Base-by-base conservation (phyloP, 2,797 vertebrate genomes). In the Monodelphis domestica region DNA sequence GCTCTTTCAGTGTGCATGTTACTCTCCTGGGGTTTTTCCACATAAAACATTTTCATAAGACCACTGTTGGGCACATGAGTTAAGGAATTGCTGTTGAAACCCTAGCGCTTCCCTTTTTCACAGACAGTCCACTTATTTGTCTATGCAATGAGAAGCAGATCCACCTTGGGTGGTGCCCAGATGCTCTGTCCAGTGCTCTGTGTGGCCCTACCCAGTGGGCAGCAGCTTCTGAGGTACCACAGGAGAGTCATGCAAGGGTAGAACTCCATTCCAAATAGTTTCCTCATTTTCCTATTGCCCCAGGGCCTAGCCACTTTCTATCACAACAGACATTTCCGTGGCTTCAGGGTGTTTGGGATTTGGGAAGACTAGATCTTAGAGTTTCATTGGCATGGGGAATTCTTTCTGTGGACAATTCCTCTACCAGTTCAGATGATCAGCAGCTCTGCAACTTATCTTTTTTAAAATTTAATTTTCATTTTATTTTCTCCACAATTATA, bases 161-260 rank as follows among this genome's bases (percentile, higher is more conserved):
- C 96, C 97, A 89, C 92, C 97, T 97, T 98, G 97, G 97, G 98
- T 98, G 98, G 98, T 97, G 97, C 54, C 89, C 95, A 97, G 97
- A 97, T 84, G 70, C 38, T 45, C 70, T 84, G 70, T 84, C 70
- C 70, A 50, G 70, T 26, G n/a, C 17, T 78, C 70, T 78, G 21
- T 78, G 38, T 84, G 38, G 70, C 24, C 28, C 50, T 84, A 26
- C 50, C 70, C 70, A 50, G 38, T 84, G 70, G 51, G 52, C 52
- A 88, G 51, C 51, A 52, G 9, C 7, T 88, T 88, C 87, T 88
- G 52, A 88, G 51, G 87, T 53, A 88, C 24, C 38, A 84, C 70
- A 84, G 70, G 38, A 84, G 70, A 84, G 21, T 45, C 70, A 84
- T 26, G 38, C 70, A 84, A 84, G 38, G 33, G 59, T 17, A n/a